Conservation (phyloP, 2,797 vertebrate genomes). For the Characodon lateralis region DNA sequence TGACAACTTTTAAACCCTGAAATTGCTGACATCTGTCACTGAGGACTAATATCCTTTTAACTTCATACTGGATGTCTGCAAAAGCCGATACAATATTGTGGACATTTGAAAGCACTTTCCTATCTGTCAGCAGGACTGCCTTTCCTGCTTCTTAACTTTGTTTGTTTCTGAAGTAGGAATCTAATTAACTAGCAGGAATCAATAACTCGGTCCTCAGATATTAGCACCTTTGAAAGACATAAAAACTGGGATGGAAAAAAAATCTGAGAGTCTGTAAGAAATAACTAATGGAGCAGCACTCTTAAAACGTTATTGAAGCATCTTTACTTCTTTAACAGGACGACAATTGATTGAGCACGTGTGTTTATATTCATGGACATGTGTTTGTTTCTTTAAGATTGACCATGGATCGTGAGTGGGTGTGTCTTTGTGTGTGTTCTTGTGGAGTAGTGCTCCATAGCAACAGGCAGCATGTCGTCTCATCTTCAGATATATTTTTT, state of each 20-base stretch:
- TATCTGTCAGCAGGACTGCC: slow-evolving; percentile 35
- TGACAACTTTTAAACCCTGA: slow-evolving; percentile 33
- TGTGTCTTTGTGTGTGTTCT: slow-evolving; percentile 43
- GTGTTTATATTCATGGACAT: slow-evolving; percentile 18
- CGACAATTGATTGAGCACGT: slow-evolving; percentile 32
- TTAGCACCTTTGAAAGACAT: background rate
- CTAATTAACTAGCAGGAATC: slow-evolving; percentile 66
- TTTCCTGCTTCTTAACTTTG: slow-evolving; percentile 34
- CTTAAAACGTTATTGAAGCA: slow-evolving; percentile 31
- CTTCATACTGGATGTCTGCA: slow-evolving; percentile 31
- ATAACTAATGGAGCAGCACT: slow-evolving; percentile 31
- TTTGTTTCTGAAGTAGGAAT: slow-evolving; percentile 58
- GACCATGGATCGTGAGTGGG: slow-evolving; percentile 47
- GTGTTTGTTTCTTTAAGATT: slow-evolving; percentile 52
- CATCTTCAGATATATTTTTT: slow-evolving; percentile 63
- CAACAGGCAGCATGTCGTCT: slow-evolving; percentile 73
- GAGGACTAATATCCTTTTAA: slow-evolving; percentile 50
- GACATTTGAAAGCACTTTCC: slow-evolving; percentile 40
- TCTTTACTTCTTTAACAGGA: slow-evolving; percentile 31
- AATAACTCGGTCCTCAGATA: slow-evolving; percentile 42
- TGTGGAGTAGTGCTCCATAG: slow-evolving; percentile 61
- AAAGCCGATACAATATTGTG: slow-evolving; percentile 55
- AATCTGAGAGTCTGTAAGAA: slow-evolving; percentile 8
- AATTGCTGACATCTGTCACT: slow-evolving; percentile 55
- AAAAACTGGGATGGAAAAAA: background rate